phyloP scores from a whole-genome alignment of 64 coral and sea anemone species.

The Acropora yongei region DNA sequence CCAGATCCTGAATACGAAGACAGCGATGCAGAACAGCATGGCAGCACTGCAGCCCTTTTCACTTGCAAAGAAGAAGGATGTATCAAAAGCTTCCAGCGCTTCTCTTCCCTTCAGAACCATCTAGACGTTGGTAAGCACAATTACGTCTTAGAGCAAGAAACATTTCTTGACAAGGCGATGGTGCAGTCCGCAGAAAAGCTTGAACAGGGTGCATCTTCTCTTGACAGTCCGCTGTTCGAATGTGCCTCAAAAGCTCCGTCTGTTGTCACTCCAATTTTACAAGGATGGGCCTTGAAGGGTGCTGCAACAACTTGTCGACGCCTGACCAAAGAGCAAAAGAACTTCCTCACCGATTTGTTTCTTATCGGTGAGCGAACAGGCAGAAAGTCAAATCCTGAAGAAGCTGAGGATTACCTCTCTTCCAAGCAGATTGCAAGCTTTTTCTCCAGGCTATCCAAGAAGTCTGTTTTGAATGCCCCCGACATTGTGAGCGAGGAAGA shows the following conservation, averaged over 20 bases:
- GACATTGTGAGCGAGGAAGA: background rate
- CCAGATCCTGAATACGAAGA: constrained; percentile 20
- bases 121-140: constrained; percentile 16
- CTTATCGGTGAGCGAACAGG: constrained; percentile 61
- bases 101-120: constrained; percentile 60
- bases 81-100: constrained; percentile 50
- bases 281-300: constrained; percentile 26
- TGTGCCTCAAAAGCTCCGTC: constrained; percentile 1
- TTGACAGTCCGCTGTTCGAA: constrained; percentile 32
- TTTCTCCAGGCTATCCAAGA: constrained; percentile 21
- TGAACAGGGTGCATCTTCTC: constrained; percentile 8
- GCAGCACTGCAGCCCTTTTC: constrained; percentile 38
- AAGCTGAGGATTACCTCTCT: constrained; percentile 24
- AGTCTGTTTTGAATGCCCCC: background rate
- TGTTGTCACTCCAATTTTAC: background rate
- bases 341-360: constrained; percentile 54
- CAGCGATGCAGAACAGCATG: constrained; percentile 30
- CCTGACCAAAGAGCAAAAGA: constrained; percentile 58
- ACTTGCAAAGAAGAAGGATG: constrained; percentile 55
- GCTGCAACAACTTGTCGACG: constrained; percentile 21
- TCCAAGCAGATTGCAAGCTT: constrained; percentile 11
- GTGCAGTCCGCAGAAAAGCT: constrained; percentile 52
- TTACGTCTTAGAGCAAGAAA: background rate
- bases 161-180: constrained; percentile 14
- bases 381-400: constrained; percentile 43